A percentile compares a stretch with the other conserved stretches of the same genome.
Conservation (phyloP, 2,888 invertebrate genomes). For the Pheosia gnoma region DNA sequence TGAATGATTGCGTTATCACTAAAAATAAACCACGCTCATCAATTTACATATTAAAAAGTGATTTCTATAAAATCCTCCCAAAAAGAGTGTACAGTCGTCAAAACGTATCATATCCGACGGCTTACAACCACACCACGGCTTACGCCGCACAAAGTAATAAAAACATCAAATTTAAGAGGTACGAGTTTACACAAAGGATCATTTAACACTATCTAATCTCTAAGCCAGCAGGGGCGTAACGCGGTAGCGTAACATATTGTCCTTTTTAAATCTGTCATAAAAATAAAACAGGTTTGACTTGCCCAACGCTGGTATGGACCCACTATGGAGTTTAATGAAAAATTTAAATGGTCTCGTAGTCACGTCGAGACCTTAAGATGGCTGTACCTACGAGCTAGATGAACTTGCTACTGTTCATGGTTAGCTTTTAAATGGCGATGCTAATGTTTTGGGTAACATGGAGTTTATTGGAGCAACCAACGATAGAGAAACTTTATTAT, state of each 20-base stretch:
- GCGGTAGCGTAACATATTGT: constrained; percentile 61
- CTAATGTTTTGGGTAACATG: background rate
- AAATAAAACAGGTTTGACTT: constrained; percentile 56
- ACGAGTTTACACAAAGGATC: constrained; percentile 57
- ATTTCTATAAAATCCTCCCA: constrained; percentile 10
- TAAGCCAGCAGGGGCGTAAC: constrained; percentile 48
- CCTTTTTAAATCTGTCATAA: constrained; percentile 62
- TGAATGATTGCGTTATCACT: background rate
- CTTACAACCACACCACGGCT: constrained; percentile 9
- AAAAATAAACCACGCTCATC: background rate
- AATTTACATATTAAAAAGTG: background rate
- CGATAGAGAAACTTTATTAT: no score
- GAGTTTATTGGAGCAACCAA: no score
- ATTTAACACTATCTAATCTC: constrained; percentile 67
- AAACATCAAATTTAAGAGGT: constrained; percentile 32
- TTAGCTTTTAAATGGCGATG: background rate
- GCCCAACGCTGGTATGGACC: constrained; percentile 14
- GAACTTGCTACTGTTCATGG: background rate
- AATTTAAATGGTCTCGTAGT: constrained; percentile 1
- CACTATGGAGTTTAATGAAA: constrained; percentile 3
- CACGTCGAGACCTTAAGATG: background rate
- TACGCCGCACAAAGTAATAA: constrained; percentile 26
- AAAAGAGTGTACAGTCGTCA: constrained; percentile 23
- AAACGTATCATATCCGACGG: constrained; percentile 20
- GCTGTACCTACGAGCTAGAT: background rate